Percentiles rank a stretch among this genome's conserved stretches.
These are phyloP conservation scores for Apodemus sylvaticus DNA, from an alignment of 2,113 vertebrate species.

Conservation along the genomic window DNA sequence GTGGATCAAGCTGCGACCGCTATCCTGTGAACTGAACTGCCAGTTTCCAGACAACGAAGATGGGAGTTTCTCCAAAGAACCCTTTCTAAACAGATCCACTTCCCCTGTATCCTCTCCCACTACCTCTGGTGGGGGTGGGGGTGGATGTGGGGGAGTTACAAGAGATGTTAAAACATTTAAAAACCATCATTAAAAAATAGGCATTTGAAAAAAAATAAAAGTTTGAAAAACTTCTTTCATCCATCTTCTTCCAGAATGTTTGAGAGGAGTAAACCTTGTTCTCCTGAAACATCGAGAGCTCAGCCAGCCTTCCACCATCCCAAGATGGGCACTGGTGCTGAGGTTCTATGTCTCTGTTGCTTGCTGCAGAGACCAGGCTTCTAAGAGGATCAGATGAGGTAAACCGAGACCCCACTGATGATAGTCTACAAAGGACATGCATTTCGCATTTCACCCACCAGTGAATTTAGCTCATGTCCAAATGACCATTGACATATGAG, in stretches of 20 bases:
- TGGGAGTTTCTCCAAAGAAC: too few relatives aligned
- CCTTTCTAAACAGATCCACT: too few relatives aligned
- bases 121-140: too few relatives aligned
- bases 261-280: not conserved
- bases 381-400: not conserved
- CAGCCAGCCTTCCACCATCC: fast-evolving
- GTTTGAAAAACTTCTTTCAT: not conserved
- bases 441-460: not conserved
- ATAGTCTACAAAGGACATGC: not conserved
- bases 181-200: too few relatives aligned
- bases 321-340: not conserved
- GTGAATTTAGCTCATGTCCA: not conserved
- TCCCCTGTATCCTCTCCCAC: too few relatives aligned
- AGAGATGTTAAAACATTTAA: too few relatives aligned
- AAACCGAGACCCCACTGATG: not conserved
- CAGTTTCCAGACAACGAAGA: too few relatives aligned
- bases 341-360: fast-evolving
- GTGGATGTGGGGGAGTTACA: too few relatives aligned
- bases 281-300: fast-evolving
- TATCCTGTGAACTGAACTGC: too few relatives aligned
- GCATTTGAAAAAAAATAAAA: too few relatives aligned
- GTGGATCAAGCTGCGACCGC: too few relatives aligned
- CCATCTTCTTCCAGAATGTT: not conserved
- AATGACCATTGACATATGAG: not conserved
- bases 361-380: not conserved